Percentiles rank a stretch among this genome's conserved stretches.
Conservation (phyloP, 2,888 invertebrate genomes). For the Mermis nigrescens region DNA sequence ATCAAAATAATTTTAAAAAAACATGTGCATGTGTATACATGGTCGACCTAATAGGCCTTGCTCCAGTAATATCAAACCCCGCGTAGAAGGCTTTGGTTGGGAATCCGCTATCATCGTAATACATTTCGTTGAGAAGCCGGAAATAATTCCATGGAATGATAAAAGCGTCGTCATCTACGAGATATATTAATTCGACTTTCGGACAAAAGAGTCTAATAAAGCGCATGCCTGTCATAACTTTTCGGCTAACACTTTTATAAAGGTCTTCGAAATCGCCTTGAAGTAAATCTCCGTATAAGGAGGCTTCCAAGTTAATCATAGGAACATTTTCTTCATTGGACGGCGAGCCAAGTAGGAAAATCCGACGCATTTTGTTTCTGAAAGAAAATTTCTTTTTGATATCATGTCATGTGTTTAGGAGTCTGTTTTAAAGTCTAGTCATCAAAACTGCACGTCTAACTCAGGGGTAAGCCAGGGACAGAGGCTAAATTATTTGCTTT, state of each 20-base stretch:
- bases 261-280: conserved; percentile 1
- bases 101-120: not conserved
- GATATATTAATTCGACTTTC: not conserved
- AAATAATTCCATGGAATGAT: not conserved
- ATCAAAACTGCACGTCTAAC: no score
- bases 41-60: not conserved
- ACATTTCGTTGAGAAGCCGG: not conserved
- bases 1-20: no score
- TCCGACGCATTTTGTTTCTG: not conserved
- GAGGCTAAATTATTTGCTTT: no score
- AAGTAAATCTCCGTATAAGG: not conserved
- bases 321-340: not conserved
- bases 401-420: no score
- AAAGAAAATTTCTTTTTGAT: no score
- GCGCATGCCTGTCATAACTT: not conserved
- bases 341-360: not conserved
- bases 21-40: no score
- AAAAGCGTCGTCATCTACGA: not conserved
- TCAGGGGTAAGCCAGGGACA: no score
- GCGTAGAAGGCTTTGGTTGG: no score
- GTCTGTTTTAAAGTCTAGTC: no score
- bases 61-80: not conserved
- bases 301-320: not conserved
- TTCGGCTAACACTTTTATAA: not conserved
- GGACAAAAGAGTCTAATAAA: not conserved